These are phyloP conservation scores for Dascillus cervinus DNA, from an alignment of 2,888 invertebrate genomes.

Conservation along the genomic window DNA sequence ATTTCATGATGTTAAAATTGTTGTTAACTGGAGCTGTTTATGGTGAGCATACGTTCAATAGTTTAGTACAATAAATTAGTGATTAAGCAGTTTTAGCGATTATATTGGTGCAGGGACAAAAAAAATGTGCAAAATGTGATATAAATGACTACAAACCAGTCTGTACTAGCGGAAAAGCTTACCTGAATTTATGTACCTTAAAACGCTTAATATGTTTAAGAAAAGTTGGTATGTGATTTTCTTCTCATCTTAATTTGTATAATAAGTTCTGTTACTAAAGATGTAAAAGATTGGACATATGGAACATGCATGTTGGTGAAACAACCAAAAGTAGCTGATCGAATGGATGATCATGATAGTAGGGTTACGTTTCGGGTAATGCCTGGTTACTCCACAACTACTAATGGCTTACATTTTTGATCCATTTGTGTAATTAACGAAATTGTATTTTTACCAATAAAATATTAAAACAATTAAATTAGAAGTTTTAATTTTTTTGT, in stretches of 20 bases:
- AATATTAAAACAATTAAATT: no score
- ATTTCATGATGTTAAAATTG: no score
- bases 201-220: conserved; percentile 9
- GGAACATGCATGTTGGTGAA: conserved; percentile 3
- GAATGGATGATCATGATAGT: conserved; percentile 1
- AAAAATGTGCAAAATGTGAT: conserved; percentile 7
- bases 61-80: no score
- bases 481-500: no score
- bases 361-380: conserved; percentile 1
- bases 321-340: neutral
- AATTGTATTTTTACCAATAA: no score
- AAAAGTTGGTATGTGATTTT: conserved; percentile 10
- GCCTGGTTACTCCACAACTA: no score
- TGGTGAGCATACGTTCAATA: no score
- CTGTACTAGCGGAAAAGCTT: conserved; percentile 11
- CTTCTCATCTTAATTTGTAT: neutral
- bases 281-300: conserved; percentile 3
- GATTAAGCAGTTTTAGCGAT: no score
- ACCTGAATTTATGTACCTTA: conserved; percentile 8
- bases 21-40: no score
- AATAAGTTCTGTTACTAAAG: conserved; percentile 1
- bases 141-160: conserved; percentile 13
- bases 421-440: no score
- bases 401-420: no score
- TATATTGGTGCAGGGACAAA: conserved; percentile 1